Evolutionary conservation across 2,113 vertebrate species (phyloP), one percentile per base, ranked within the genome.

Genomic region (Oryzias javanicus): DNA sequence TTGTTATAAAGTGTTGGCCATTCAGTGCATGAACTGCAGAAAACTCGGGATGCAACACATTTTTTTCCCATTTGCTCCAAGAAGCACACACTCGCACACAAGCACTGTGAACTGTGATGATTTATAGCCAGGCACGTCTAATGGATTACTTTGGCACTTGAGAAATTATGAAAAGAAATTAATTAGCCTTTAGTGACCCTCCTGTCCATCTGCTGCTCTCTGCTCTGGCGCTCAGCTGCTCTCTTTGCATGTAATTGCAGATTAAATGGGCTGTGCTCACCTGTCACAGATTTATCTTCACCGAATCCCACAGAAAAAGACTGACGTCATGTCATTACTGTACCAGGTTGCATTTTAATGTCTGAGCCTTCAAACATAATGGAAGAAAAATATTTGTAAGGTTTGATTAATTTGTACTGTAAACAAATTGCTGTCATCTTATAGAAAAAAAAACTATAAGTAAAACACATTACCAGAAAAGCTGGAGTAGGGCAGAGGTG

Each of bases 131-230:
- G 80, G 70, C 82, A 61, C 88, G 76, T 86, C 84, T 90, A 91
- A 91, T 91, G 86, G 86, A 88, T 91, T 89, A 80, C 85, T 78
- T 73, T 85, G 82, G 86, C 84, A 86, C 84, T 80, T 72, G 74
- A 85, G 78, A 87, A 91, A 92, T 91, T 91, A 88, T 89, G 84
- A 88, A 90, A 89, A 89, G 76, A 89, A 90, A 89, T 89, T 83
- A 90, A 91, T 91, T 90, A 92, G 83, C 88, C 90, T 91, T 85
- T 74, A 78, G 85, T 74, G 83, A 89, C 91, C 89, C 86, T 72
- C 79, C 88, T 86, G 80, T 91, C 89, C 72, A 73, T 82, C 80
- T 80, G 46, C 13, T 57, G 63, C 65, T 56, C 78, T 64, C 63
- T 66, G 25, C 53, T 63, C 54, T 67, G 55, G 72, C 24, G 65